Base-by-base conservation (phyloP, 2,888 invertebrate species). In the Xanthia icteritia region DNA sequence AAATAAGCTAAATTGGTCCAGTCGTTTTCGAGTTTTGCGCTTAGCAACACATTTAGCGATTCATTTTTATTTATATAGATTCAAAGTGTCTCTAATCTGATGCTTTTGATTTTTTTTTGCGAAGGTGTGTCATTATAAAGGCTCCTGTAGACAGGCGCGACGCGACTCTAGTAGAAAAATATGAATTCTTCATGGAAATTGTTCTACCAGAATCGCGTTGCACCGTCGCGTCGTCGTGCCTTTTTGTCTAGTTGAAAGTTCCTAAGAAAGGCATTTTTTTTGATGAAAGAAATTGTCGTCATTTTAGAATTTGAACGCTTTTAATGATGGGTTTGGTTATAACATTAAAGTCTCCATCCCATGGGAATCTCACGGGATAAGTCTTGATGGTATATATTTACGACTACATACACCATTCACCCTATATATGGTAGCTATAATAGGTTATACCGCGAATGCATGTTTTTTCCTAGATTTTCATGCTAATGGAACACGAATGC, bases 161-260 rank as follows among this genome's bases (percentile, higher is more conserved):
- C 20, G 48, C 5, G 48, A 51, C 48, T 51, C 6, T 20, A 51
- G 6, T 20, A 51, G 48, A 51, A 51, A 5, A 51, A 51, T 51
- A 17, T 17, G 17, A 17, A 48, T 6, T 17, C 17, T 48, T 1
- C 17, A 48, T 48, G 17, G 5, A 48, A 48, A 48, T 6, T 48
- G 48, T 48, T 48, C 45, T 45, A 15, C 48, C 17, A 17, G 48
- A 48, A 20, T 51, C 51, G 20, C 20, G 51, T 20, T 51, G 20
- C 8, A 20, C 8, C 8, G 51, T 20, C 20, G 20, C 17, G 15
- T 48, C 39, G 39, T 31, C 11, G 42, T 13, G 42, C 13, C 42
- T 45, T 0, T n/a, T 66, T 74, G 23, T 76, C 48, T 68, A 63
- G 48, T 72, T 15, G 66, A 54, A 56, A 72, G 72, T 48, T 51